These are phyloP conservation scores for Sarcophaga caerulescens DNA, from an alignment of 2,888 invertebrate genomes.

Conservation along the genomic window DNA sequence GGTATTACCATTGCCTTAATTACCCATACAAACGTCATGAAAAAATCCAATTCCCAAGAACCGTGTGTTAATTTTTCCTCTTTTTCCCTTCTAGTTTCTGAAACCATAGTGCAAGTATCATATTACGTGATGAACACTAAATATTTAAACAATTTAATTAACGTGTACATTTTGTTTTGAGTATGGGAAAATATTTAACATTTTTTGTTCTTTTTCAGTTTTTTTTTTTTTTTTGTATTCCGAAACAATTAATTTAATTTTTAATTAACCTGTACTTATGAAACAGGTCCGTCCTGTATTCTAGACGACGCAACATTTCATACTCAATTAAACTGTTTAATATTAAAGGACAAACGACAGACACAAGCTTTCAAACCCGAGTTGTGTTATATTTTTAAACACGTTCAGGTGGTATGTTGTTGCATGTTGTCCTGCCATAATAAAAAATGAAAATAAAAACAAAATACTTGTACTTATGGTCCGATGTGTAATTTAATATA, in stretches of 20 bases:
- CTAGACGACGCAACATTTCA: conserved; percentile 15
- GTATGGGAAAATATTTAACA: conserved; percentile 12
- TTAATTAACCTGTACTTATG: conserved; percentile 57
- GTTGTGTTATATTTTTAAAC: no score
- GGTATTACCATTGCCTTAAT: no score
- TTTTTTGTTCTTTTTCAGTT: not conserved
- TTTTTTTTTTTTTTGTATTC: conserved; percentile 6
- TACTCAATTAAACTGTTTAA: conserved; percentile 62
- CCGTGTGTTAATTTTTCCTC: no score
- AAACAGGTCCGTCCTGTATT: conserved; percentile 43
- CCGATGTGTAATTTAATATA: conserved; percentile 59
- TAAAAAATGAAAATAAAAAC: conserved; percentile 28
- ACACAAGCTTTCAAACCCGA: not conserved
- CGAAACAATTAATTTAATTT: conserved; percentile 50
- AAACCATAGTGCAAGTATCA: not conserved
- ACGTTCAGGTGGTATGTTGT: conserved; percentile 2
- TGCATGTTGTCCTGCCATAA: conserved; percentile 58
- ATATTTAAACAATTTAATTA: not conserved
- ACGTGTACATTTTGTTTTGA: not conserved
- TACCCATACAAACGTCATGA: no score
- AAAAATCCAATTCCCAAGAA: no score
- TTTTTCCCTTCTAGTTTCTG: no score
- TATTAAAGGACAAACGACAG: conserved; percentile 23
- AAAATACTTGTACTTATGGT: conserved; percentile 27
- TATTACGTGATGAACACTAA: not conserved